Percentiles rank a stretch among this genome's conserved stretches.
These are phyloP conservation scores for Trachelus tabidus DNA, from an alignment of 2,888 invertebrate species.

Conservation along the genomic window DNA sequence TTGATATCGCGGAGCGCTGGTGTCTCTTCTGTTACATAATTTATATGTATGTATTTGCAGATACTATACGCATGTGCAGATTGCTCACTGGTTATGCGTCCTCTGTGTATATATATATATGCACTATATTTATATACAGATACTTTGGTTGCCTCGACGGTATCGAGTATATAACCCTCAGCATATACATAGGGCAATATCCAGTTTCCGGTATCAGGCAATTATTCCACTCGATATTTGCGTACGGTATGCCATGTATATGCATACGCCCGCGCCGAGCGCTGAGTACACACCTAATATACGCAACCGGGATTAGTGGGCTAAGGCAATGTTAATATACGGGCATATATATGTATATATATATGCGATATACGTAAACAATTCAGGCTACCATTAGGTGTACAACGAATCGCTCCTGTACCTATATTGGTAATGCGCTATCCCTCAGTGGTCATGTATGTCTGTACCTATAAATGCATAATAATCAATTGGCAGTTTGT, in stretches of 20 bases:
- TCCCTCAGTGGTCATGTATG: not conserved
- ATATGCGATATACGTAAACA: not conserved
- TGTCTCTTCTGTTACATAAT: not conserved
- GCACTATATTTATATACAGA: not conserved
- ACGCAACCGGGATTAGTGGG: not conserved
- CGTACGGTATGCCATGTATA: not conserved
- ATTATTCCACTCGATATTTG: conserved; percentile 30
- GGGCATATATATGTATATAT: not conserved
- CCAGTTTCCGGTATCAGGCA: conserved; percentile 27
- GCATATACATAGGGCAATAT: conserved; percentile 3
- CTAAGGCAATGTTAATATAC: not conserved
- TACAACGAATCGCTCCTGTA: not conserved
- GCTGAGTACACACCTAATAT: not conserved
- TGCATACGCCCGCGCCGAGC: not conserved
- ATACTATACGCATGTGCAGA: not conserved
- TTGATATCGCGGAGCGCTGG: not conserved
- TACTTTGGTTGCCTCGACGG: not conserved
- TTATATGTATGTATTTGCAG: not conserved
- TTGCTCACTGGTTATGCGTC: conserved; percentile 14
- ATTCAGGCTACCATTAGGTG: not conserved
- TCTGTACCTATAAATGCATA: not conserved
- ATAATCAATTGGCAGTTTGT: not conserved
- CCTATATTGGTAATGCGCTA: not conserved
- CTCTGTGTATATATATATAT: conserved; percentile 2
- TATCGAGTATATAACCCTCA: not conserved